A percentile compares a stretch with the other conserved stretches of the same genome.
Evolutionary conservation across 2,888 invertebrate genomes (phyloP).

Genomic region (Archips xylosteana): DNA sequence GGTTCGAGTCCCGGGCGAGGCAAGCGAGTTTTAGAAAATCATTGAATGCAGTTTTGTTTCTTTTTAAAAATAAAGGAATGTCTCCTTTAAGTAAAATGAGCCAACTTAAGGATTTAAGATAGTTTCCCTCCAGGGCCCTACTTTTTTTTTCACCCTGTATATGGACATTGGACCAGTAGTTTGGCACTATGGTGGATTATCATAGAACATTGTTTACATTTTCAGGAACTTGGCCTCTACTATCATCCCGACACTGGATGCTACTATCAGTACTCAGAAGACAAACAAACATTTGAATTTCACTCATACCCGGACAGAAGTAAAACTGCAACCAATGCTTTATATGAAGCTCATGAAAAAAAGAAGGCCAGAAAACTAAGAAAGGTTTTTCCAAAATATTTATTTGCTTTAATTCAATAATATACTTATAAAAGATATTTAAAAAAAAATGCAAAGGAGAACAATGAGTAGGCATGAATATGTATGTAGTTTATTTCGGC

Average conservation of each 20-base stretch:
- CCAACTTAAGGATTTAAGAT: too few species aligned
- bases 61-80: too few species aligned
- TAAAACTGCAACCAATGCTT: conserved; percentile 54
- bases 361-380: conserved; percentile 75
- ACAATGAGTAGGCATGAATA: background rate
- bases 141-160: too few species aligned
- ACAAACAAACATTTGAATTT: conserved; percentile 90
- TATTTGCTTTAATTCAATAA: background rate
- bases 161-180: too few species aligned
- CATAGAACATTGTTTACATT: conserved; percentile 13
- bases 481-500: too few species aligned
- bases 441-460: background rate
- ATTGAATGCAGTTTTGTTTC: too few species aligned
- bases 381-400: conserved; percentile 49
- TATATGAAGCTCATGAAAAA: conserved; percentile 63
- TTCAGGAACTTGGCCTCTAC: conserved; percentile 93
- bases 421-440: too few species aligned
- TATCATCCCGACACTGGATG: conserved; percentile 95
- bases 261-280: conserved; percentile 93
- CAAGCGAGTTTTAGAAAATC: too few species aligned
- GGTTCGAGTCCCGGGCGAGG: too few species aligned
- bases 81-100: too few species aligned
- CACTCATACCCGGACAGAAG: conserved; percentile 90
- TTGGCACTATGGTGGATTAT: too few species aligned
- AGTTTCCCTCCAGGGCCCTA: too few species aligned